Evolutionary conservation across 2,888 invertebrate genomes (phyloP), one percentile per base, ranked within the genome.

Genomic region (Acleris holmiana): DNA sequence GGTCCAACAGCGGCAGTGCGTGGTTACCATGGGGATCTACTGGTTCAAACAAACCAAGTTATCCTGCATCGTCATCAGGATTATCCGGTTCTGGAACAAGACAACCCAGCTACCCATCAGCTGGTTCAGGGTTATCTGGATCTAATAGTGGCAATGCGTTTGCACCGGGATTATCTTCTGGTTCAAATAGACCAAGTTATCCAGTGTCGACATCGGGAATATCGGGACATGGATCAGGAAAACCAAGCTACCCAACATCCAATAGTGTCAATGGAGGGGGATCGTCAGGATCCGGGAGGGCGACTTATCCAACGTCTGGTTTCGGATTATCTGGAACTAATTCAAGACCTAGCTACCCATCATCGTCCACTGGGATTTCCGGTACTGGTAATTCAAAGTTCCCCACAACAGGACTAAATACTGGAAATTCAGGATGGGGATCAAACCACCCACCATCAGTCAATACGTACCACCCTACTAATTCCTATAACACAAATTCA

Each of bases 401-500:
- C 8, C 71, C 76, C 7, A 65, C 71, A 10, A 68, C 71, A 64
- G 17, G 21, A 40, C 25, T 49, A 15, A 53, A 53, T 44, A 47
- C 62, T 2, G 17, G 48, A 47, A 48, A 21, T 41, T 53, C 59
- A 7, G 54, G 44, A 41, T 50, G 50, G 56, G 41, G 44, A 17
- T 13, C 18, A 4, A 35, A 35, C 35, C 35, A 35, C 41, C 67
- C 58, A 23, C 46, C 67, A 25, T 67, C 69, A 29, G 25, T 46
- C 23, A 59, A 64, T 25, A 51, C 47, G 21, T 44, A 53, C 35
- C 8, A 64, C 48, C 68, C 61, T 4, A 71, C 66, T 29, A 71
- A 73, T 50, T 61, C 71, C 7, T 71, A 75, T 48, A 69, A 72
- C 46, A 72, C 73, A 3, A 69, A 73, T 54, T 66, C 54, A 46